These are phyloP conservation scores for Palythoa grandiflora DNA, from an alignment of 92 coral and sea anemone species.

Conservation along the genomic window DNA sequence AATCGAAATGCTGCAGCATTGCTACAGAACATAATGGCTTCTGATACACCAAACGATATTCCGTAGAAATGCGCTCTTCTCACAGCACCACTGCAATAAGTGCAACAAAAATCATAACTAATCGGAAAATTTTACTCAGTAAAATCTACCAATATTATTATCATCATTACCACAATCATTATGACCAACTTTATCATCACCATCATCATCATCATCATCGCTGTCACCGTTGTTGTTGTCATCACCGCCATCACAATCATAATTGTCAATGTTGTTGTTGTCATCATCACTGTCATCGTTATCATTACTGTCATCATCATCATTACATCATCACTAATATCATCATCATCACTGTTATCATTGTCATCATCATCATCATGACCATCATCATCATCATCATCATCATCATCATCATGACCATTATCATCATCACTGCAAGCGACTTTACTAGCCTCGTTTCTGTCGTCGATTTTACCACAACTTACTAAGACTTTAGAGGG, in stretches of 20 bases:
- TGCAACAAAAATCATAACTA: neutral
- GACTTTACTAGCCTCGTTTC: too few relatives aligned
- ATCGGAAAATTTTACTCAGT: neutral
- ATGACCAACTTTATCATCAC: neutral
- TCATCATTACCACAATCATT: too few relatives aligned
- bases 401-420: neutral
- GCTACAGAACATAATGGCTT: constrained; percentile 83
- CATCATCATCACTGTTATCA: neutral
- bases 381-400: neutral
- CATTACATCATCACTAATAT: neutral
- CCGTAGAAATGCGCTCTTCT: constrained; percentile 86
- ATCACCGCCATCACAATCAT: neutral
- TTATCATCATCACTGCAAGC: too few relatives aligned
- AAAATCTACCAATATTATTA: too few relatives aligned
- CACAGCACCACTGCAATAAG: constrained; percentile 70
- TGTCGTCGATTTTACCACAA: too few relatives aligned
- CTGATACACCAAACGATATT: constrained; percentile 84
- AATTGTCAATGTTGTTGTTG: too few relatives aligned
- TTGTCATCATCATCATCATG: neutral
- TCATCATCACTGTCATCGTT: neutral
- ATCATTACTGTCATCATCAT: neutral
- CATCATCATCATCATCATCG: neutral
- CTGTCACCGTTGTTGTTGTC: neutral
- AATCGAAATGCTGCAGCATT: constrained; percentile 92
- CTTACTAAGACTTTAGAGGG: too few relatives aligned